These are phyloP conservation scores for Tonatia bakeri DNA, from an alignment of 2,113 vertebrate species.

Conservation along the genomic window DNA sequence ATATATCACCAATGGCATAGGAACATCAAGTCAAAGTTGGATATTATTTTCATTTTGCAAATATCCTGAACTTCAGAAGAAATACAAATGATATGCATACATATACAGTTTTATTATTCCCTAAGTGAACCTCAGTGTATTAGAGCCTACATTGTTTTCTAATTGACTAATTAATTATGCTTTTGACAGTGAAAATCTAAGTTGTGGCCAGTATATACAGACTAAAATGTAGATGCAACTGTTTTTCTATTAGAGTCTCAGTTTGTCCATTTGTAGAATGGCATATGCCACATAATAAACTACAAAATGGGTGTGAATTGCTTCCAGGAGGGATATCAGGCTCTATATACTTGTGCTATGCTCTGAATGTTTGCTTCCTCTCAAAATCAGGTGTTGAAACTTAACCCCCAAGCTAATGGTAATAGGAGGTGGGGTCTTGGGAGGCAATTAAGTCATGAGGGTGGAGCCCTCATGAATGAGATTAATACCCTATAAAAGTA, in stretches of 20 bases:
- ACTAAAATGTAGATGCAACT: neutral
- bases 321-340: neutral
- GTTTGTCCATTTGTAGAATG: neutral
- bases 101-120: neutral
- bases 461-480: neutral
- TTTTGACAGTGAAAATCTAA: constrained; percentile 10
- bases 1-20: neutral
- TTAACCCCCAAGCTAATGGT: neutral
- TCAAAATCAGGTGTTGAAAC: neutral
- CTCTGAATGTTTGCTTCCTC: neutral
- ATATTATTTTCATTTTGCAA: neutral
- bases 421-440: neutral
- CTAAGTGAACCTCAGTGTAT: neutral
- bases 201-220: neutral
- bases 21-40: neutral
- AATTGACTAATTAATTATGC: neutral
- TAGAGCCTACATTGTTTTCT: neutral
- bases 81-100: neutral
- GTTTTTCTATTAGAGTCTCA: neutral
- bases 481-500: neutral
- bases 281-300: neutral
- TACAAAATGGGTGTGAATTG: neutral
- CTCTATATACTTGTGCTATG: neutral
- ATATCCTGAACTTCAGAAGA: neutral
- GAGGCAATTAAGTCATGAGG: neutral